Evolutionary conservation across 2,113 vertebrate genomes (phyloP), one percentile per base, ranked within the genome.

Genomic region (Sciurus niger): DNA sequence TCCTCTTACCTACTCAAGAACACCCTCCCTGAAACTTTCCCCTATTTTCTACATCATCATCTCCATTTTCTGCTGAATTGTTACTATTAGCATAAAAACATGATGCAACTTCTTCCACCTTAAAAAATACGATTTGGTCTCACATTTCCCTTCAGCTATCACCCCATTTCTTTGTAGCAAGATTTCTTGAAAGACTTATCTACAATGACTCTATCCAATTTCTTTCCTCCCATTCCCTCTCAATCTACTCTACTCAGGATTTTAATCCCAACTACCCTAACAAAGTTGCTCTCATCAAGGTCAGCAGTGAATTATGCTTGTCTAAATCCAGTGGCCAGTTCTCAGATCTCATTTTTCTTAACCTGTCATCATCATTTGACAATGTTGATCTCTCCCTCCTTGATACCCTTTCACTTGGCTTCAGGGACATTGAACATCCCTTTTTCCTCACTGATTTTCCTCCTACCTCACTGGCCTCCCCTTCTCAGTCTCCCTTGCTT

Each of bases 151-250:
- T 88, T 14, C 55, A 82, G 32, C 1, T 43, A 24, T 84, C 63
- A 60, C 17, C 24, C 24, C 46, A 73, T 79, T 84, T 79, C 24
- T 74, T 89, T 82, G 16, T 46, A 89, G 12, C 12, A 80, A 94
- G 68, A 82, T 34, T 97, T 37, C 55, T 68, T 80, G 83, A 68
- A 93, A 91, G 55, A 78, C 17, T 68, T 63, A 24, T 2, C 32
- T 82, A 8, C 63, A 37, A 16, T 87, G 76, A 30, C 43, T 77
- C 11, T 55, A 48, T 72, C 63, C 76, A 48, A 32, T 72, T 93
- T 14, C 32, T 83, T 82, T 63, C 51, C 60, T 83, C 30, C 48
- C 22, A 65, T 72, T 78, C 3, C 30, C 14, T 89, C 24, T 70
- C 65, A 84, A 32, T 40, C 43, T 40, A 76, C 40, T 72, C n/a